phyloP scores from a whole-genome alignment of 2,113 vertebrate genomes.

The Pholis gunnellus region DNA sequence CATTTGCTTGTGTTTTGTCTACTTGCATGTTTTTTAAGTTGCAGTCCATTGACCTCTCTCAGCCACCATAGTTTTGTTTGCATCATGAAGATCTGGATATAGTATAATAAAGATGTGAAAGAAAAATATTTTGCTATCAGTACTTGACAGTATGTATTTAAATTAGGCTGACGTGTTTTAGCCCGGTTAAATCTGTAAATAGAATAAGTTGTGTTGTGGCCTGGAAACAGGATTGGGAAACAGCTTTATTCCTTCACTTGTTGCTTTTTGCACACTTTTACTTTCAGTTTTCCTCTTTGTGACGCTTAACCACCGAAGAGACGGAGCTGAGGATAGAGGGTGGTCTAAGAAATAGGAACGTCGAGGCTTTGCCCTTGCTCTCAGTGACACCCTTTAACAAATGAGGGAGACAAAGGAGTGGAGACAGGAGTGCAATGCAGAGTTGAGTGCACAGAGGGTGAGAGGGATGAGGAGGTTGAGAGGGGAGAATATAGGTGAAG shows the following conservation, averaged over 20 bases:
- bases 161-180: background rate
- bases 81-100: background rate
- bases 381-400: slow-evolving; percentile 66
- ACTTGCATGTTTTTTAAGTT: too few relatives aligned
- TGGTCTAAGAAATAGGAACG: slow-evolving; percentile 35
- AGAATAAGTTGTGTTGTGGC: background rate
- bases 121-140: background rate
- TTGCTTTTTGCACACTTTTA: slow-evolving; percentile 36
- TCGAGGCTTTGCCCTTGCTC: slow-evolving; percentile 69
- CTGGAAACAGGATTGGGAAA: background rate
- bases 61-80: background rate
- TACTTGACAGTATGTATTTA: background rate
- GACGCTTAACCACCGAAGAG: background rate
- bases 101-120: too few relatives aligned
- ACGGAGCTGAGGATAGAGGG: slow-evolving; percentile 1
- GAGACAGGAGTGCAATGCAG: slow-evolving; percentile 47
- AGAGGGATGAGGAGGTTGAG: slow-evolving; percentile 56
- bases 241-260: slow-evolving; percentile 28
- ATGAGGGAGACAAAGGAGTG: slow-evolving; percentile 59
- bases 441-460: slow-evolving; percentile 55
- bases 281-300: slow-evolving; percentile 1
- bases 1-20: background rate
- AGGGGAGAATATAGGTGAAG: slow-evolving; percentile 61
- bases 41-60: background rate
- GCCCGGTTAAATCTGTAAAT: background rate